Evolutionary conservation across 2,888 invertebrate species (phyloP), one percentile per base, ranked within the genome.

Genomic region (Tetramorium bicarinatum): DNA sequence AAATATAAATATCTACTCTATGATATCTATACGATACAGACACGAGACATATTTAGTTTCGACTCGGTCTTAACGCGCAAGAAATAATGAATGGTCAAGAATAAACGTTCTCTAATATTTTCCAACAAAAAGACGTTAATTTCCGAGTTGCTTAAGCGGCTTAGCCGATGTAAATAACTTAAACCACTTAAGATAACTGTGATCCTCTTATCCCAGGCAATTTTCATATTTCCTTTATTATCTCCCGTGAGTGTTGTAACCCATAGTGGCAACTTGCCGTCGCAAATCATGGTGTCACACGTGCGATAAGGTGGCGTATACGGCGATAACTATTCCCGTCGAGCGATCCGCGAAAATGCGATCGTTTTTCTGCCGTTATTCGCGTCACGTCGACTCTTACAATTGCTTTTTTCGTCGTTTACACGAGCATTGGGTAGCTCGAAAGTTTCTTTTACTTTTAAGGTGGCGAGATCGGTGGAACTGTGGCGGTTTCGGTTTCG

Each of bases 201-300:
- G 74, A 80, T 80, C 74, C 79, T 80, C 79, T 80, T 80, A 79
- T 79, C 74, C 56, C 44, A 25, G 18, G 74, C 75, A 74, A 59
- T 80, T 72, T 72, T 80, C 79, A 80, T 80, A 80, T 59, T 59
- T 74, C 75, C 74, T 74, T 80, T 74, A 80, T 80, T 80, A 80
- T 79, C 79, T 79, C 34, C 11, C 41, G 72, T 13, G 56, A 71
- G 56, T 59, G 79, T 56, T 69, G 54, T 47, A 56, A 59, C 21
- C 59, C 79, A 79, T 79, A 21, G 47, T 8, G 38, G 47, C 79
- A 74, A 59, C 21, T 47, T 47, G 74, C 44, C 18, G 56, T 80
- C 21, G 75, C 79, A 72, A 80, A 80, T 80, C 79, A 72, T 21
- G 34, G 56, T 18, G 59, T 79, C 79, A 80, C 44, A 62, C 44